Conservation (phyloP, 2,797 vertebrate species). For the Xenopus petersii region DNA sequence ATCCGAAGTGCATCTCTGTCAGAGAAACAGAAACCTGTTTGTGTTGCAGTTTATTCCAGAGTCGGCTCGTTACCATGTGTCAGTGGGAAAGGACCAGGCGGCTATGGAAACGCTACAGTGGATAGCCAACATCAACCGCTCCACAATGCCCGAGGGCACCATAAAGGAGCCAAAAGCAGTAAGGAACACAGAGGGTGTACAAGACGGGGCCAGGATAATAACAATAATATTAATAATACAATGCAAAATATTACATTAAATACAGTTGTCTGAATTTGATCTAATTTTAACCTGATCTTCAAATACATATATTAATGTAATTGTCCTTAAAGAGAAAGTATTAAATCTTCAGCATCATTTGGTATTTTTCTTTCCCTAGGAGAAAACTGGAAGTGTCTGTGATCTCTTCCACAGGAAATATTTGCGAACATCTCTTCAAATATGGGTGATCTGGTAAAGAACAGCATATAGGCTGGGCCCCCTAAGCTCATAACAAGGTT, state of each 20-base stretch:
- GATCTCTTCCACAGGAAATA: conserved; percentile 74
- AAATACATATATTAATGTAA: not conserved
- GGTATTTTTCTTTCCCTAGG: conserved; percentile 60
- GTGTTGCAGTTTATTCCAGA: conserved; percentile 84
- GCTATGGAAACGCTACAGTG: conserved; percentile 72
- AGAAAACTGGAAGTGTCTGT: conserved; percentile 75
- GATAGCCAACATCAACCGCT: conserved; percentile 79
- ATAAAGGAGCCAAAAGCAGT: conserved; percentile 73
- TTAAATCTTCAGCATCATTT: no score
- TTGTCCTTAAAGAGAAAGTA: no score
- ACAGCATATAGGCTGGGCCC: no score
- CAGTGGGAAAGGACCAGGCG: conserved; percentile 70
- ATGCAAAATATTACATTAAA: no score
- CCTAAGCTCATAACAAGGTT: no score
- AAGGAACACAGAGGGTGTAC: not conserved
- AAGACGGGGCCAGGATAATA: no score
- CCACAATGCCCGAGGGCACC: conserved; percentile 71
- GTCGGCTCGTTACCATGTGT: conserved; percentile 84
- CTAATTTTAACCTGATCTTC: not conserved
- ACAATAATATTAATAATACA: no score
- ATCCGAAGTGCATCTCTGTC: no score
- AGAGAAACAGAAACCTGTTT: not conserved
- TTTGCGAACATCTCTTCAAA: conserved; percentile 80
- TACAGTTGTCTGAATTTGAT: no score
- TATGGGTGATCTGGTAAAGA: conserved; percentile 90